A percentile compares a stretch with the other conserved stretches of the same genome.
phyloP scores from a whole-genome alignment of 2,113 vertebrate genomes.

The Xiphias gladius region DNA sequence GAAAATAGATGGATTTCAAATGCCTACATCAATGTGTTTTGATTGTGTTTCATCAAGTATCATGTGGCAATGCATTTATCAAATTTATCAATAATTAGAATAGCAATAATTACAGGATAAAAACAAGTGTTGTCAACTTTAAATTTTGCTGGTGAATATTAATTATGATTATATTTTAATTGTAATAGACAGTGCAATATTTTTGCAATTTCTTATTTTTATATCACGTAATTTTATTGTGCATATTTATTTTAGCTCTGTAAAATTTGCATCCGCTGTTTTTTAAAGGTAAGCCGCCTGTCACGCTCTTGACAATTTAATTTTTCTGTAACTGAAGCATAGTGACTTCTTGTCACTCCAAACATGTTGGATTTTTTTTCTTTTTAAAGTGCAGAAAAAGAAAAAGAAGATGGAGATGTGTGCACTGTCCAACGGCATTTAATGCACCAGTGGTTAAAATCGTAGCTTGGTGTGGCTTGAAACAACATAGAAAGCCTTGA shows the following conservation, averaged over 20 bases:
- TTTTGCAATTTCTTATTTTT: not conserved
- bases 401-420: constrained; percentile 24
- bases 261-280: not conserved
- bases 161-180: not conserved
- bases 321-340: not conserved
- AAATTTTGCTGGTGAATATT: not conserved
- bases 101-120: not conserved
- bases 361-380: constrained; percentile 5
- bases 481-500: constrained; percentile 42
- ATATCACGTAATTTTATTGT: not conserved
- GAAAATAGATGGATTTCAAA: constrained; percentile 82
- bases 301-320: not conserved
- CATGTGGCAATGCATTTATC: constrained; percentile 39
- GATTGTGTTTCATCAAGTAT: constrained; percentile 75
- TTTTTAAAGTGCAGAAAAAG: not conserved
- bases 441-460: constrained; percentile 39
- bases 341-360: not conserved
- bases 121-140: constrained; percentile 6
- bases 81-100: constrained; percentile 43
- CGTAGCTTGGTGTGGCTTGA: constrained; percentile 23
- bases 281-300: constrained; percentile 2
- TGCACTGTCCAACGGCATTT: constrained; percentile 23
- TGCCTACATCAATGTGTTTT: constrained; percentile 73
- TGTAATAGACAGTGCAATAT: not conserved
- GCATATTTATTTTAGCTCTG: constrained; percentile 3